A percentile compares a stretch with the other conserved stretches of the same genome.
Conservation (phyloP, 2,113 vertebrate species). For the Eira barbara region DNA sequence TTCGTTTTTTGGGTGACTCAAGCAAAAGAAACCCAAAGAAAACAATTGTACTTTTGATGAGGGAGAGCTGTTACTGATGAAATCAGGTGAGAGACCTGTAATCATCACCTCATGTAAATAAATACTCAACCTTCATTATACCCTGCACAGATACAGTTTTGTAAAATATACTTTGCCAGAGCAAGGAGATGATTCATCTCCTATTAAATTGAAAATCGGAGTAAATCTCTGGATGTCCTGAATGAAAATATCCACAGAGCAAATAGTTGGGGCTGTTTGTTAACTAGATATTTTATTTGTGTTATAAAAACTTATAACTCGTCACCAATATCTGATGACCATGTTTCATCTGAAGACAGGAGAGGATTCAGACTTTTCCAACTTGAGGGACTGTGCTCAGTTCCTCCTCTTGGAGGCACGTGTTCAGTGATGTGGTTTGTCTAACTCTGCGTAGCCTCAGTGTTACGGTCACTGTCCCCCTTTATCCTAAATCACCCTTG, state of each 20-base stretch:
- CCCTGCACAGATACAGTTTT: background rate
- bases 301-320: background rate
- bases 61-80: background rate
- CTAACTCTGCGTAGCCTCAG: background rate
- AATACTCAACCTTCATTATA: background rate
- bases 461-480: background rate
- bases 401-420: background rate
- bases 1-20: background rate
- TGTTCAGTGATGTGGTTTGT: background rate
- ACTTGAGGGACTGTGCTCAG: background rate
- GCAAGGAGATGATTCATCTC: background rate
- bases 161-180: background rate
- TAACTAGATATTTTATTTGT: background rate
- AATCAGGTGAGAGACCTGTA: background rate
- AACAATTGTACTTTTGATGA: background rate
- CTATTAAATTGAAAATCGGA: background rate
- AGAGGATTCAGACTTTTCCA: background rate
- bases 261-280: background rate
- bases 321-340: background rate
- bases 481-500: background rate
- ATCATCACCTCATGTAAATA: background rate
- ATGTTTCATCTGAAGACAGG: background rate
- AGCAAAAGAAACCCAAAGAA: background rate
- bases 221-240: background rate
- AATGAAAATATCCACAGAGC: background rate